These are phyloP conservation scores for Hermetia illucens DNA, from an alignment of 1,140 invertebrate species.

Conservation along the genomic window DNA sequence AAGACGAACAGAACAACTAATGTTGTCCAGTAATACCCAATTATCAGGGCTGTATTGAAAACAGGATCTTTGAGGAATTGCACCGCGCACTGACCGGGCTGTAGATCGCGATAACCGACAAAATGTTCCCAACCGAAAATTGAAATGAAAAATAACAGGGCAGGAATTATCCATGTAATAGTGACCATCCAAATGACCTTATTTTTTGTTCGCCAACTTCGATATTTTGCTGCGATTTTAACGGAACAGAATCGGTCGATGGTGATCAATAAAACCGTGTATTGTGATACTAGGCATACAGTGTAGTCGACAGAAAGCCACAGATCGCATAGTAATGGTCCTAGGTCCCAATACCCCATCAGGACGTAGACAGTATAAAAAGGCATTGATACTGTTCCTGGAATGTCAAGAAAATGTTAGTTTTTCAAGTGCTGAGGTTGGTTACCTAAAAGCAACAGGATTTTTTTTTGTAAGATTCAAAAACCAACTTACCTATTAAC, in stretches of 20 bases:
- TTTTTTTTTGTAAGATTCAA: neutral
- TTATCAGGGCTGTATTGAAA: conserved; percentile 95
- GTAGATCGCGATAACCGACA: conserved; percentile 76
- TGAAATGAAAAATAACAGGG: conserved; percentile 91
- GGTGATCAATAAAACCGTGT: conserved; percentile 96
- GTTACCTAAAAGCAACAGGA: neutral
- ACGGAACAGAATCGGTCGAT: conserved; percentile 98
- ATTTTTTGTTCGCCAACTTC: conserved; percentile 91
- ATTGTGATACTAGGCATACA: conserved; percentile 96
- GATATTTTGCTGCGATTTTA: conserved; percentile 94
- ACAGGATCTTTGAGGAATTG: conserved; percentile 97
- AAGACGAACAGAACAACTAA: conserved; percentile 84
- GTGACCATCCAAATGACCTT: conserved; percentile 85
- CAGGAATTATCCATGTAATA: conserved; percentile 97
- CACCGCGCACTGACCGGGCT: conserved; percentile 84
- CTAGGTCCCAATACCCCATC: conserved; percentile 93
- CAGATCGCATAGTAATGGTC: conserved; percentile 89
- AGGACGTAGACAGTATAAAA: conserved; percentile 94
- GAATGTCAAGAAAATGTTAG: conserved; percentile 16
- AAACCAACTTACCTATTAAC: conserved; percentile 65
- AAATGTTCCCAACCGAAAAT: conserved; percentile 99
- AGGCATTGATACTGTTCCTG: conserved; percentile 86
- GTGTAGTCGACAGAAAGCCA: conserved; percentile 99
- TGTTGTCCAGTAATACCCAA: conserved; percentile 97
- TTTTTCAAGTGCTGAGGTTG: neutral